Evolutionary conservation across 2,113 vertebrate species (phyloP).

Genomic region (Hippocampus abdominalis): DNA sequence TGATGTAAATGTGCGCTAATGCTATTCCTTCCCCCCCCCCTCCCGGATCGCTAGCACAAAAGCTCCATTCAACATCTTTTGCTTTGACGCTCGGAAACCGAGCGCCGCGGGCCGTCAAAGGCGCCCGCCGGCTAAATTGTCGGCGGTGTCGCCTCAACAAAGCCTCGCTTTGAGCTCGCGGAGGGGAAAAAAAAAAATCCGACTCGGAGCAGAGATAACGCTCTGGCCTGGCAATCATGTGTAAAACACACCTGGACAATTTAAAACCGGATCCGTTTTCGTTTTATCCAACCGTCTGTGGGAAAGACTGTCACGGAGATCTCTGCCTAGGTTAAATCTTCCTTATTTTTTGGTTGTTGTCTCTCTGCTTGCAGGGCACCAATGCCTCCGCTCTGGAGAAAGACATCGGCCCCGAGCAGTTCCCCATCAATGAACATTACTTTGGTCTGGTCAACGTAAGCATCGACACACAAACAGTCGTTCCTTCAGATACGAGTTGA

Average conservation of each 20-base stretch:
- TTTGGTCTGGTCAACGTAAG: slow-evolving; percentile 98
- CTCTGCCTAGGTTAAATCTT: background rate
- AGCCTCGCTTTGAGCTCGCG: slow-evolving; percentile 48
- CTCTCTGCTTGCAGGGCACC: slow-evolving; percentile 82
- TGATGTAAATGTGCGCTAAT: background rate
- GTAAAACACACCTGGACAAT: slow-evolving; percentile 26
- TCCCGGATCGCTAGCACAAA: slow-evolving; percentile 14
- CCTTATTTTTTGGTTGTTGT: slow-evolving; percentile 4
- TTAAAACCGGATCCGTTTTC: slow-evolving; percentile 21
- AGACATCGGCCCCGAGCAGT: slow-evolving; percentile 99
- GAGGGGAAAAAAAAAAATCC: background rate
- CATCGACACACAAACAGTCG: slow-evolving; percentile 53
- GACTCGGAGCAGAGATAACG: slow-evolving; percentile 42
- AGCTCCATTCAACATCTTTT: slow-evolving; percentile 24
- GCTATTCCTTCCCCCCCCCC: background rate
- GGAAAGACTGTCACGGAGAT: background rate
- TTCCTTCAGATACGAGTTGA: background rate
- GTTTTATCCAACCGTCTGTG: background rate
- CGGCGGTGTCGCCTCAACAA: slow-evolving; percentile 48
- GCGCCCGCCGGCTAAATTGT: slow-evolving; percentile 26
- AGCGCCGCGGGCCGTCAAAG: background rate
- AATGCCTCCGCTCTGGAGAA: slow-evolving; percentile 99
- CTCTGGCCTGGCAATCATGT: slow-evolving; percentile 23
- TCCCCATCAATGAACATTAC: slow-evolving; percentile 98
- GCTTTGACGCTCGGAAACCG: background rate